Percentiles rank a stretch among this genome's conserved stretches.
These are phyloP conservation scores for Tiliqua scincoides DNA, from an alignment of 2,113 vertebrate species.

Conservation along the genomic window DNA sequence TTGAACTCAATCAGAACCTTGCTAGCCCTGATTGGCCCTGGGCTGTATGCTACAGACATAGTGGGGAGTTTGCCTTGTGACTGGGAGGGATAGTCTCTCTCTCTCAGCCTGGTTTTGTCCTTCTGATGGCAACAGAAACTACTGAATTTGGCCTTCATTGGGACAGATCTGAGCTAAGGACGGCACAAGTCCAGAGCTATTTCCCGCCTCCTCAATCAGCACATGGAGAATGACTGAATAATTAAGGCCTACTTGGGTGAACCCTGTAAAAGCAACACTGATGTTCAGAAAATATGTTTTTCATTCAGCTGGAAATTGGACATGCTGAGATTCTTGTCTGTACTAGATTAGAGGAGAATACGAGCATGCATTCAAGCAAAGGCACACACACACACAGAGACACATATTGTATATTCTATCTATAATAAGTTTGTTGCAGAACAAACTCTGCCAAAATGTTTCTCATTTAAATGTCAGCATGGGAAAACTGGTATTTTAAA, in stretches of 20 bases:
- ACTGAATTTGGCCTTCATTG: too few species aligned
- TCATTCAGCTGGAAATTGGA: conserved; percentile 10
- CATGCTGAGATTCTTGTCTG: neutral
- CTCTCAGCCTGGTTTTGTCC: too few species aligned
- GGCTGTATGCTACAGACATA: too few species aligned
- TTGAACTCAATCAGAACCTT: too few species aligned
- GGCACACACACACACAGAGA: neutral
- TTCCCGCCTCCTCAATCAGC: too few species aligned
- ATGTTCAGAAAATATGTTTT: neutral
- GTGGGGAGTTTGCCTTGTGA: too few species aligned
- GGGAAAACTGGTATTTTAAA: conserved; percentile 15
- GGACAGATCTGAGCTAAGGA: too few species aligned
- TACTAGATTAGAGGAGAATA: neutral
- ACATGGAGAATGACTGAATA: neutral
- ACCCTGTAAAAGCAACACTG: neutral
- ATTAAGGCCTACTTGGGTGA: neutral
- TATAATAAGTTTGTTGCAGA: neutral
- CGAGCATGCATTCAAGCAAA: neutral
- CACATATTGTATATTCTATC: neutral
- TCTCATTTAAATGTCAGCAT: conserved; percentile 7
- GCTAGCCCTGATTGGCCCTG: too few species aligned
- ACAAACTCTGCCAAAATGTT: neutral
- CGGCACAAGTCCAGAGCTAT: too few species aligned
- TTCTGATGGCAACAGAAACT: too few species aligned
- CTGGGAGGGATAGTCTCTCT: too few species aligned